Conservation (phyloP, 2,797 vertebrate genomes). For the Melanotaenia parkinsoni region DNA sequence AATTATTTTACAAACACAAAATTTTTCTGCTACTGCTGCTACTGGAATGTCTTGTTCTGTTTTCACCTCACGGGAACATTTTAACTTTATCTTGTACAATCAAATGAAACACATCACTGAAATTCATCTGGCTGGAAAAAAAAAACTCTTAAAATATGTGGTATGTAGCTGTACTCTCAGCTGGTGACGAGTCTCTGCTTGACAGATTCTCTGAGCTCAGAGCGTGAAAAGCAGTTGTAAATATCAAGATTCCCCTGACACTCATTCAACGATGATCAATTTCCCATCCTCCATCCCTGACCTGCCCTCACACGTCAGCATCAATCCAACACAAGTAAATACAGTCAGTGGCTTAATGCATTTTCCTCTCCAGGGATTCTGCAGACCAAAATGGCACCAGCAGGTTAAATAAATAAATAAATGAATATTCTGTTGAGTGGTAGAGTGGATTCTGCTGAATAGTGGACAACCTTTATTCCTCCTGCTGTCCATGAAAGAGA, state of each 20-base stretch:
- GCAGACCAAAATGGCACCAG: constrained; percentile 61
- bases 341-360: constrained; percentile 81
- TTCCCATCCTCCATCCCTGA: constrained; percentile 71
- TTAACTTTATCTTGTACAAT: constrained; percentile 41
- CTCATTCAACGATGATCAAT: constrained; percentile 81
- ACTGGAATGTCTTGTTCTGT: background rate
- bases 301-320: constrained; percentile 76
- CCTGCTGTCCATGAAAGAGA: constrained; percentile 40
- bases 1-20: constrained; percentile 26
- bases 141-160: constrained; percentile 58
- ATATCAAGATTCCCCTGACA: constrained; percentile 77
- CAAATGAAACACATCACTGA: constrained; percentile 34
- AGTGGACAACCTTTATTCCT: constrained; percentile 35
- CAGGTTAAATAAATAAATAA: constrained; percentile 58
- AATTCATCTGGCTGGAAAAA: constrained; percentile 22
- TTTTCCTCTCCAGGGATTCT: constrained; percentile 71
- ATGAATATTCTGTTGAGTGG: constrained; percentile 57
- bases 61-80: background rate
- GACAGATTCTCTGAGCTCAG: constrained; percentile 69
- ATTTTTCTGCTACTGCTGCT: background rate
- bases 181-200: constrained; percentile 53
- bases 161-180: constrained; percentile 65
- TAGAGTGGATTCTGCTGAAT: constrained; percentile 53
- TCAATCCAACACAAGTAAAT: constrained; percentile 78
- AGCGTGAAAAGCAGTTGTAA: constrained; percentile 76